These are phyloP conservation scores for Actenoides hombroni DNA, from an alignment of 2,113 vertebrate genomes.

Conservation along the genomic window DNA sequence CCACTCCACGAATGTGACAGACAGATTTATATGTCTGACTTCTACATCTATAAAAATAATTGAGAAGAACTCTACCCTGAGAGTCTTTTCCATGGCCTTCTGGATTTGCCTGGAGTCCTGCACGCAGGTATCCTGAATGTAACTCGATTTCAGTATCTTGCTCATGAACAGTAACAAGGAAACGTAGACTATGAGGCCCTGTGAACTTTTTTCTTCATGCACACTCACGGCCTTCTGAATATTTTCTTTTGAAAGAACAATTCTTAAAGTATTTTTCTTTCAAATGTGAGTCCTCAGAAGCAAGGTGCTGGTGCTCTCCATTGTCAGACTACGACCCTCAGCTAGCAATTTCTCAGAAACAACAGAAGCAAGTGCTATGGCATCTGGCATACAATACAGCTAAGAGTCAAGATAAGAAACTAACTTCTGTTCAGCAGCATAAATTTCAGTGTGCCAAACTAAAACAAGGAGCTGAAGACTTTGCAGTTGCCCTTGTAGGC, in stretches of 20 bases:
- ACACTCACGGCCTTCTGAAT: background rate
- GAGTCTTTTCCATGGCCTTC: background rate
- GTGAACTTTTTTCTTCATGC: background rate
- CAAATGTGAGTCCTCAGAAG: background rate
- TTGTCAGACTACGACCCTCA: background rate
- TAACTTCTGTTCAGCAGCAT: background rate
- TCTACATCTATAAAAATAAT: background rate
- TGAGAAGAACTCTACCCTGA: background rate
- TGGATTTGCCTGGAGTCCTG: background rate
- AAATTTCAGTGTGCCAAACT: background rate
- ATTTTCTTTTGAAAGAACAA: background rate
- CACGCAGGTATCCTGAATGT: background rate
- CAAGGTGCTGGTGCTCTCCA: background rate
- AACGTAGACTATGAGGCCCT: background rate
- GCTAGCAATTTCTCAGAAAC: background rate
- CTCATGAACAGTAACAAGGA: background rate
- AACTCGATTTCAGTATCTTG: background rate
- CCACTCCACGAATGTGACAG: background rate
- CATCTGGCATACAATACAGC: background rate
- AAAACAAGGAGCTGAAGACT: background rate
- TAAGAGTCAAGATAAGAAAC: background rate
- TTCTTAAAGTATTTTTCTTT: background rate
- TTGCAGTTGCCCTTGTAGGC: background rate
- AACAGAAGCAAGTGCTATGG: background rate
- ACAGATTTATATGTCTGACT: background rate